phyloP scores from a whole-genome alignment of 2,888 invertebrate genomes.

The Cataglyphis cursor region DNA sequence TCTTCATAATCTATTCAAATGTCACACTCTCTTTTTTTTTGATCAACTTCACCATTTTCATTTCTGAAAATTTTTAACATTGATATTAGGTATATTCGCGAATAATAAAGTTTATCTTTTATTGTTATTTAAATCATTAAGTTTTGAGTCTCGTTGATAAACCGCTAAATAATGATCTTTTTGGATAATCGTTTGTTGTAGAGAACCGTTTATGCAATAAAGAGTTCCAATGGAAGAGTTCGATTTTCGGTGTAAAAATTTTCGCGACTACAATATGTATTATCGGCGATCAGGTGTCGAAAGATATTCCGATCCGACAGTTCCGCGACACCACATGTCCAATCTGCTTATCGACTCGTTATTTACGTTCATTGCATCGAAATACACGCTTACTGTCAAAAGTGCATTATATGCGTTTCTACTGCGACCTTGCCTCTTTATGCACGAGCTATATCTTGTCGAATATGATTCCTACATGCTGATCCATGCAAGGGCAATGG shows the following conservation, averaged over 20 bases:
- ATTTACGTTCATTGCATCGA: not conserved
- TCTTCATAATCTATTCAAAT: not conserved
- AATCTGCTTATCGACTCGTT: not conserved
- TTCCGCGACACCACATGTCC: not conserved
- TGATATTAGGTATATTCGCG: not conserved
- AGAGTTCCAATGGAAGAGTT: not conserved
- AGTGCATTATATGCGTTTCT: not conserved
- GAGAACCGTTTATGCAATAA: not conserved
- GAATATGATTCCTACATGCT: conserved; percentile 34
- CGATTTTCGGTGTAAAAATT: not conserved
- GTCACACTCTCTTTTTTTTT: not conserved
- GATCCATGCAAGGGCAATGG: conserved; percentile 12
- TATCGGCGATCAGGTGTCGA: not conserved
- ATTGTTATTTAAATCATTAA: not conserved
- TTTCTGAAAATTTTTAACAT: not conserved
- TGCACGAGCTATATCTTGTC: conserved; percentile 17
- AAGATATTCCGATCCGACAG: not conserved
- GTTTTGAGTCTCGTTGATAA: conserved; percentile 12
- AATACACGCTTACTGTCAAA: not conserved
- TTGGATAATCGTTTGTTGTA: conserved; percentile 1
- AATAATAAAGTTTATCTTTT: not conserved
- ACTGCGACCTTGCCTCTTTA: conserved; percentile 12
- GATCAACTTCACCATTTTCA: not conserved
- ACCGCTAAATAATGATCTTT: conserved; percentile 21
- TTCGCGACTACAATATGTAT: not conserved